Evolutionary conservation across 2,797 vertebrate genomes (phyloP), one percentile per base, ranked within the genome.

Genomic region (Euthynnus affinis): DNA sequence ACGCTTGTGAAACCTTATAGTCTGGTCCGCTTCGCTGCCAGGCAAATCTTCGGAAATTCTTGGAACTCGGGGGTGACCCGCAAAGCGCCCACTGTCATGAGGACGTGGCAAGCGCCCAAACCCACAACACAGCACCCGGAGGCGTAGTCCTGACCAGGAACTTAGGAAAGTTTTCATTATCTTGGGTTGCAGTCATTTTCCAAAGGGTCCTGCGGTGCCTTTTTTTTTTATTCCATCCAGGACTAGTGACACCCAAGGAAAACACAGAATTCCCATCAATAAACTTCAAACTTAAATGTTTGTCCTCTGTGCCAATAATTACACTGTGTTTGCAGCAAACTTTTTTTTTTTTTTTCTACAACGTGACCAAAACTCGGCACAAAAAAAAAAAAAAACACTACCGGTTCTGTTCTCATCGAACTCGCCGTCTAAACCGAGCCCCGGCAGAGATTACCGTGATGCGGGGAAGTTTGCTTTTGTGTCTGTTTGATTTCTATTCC

Each of bases 401-500:
- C 5, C 12, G 64, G 23, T 63, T 80, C 71, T 65, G 20, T 40
- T 61, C 48, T 59, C 58, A 71, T 85, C 68, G 68, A 76, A 76
- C 78, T 83, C 40, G 29, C 52, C 64, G 25, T 83, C 75, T 68
- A 9, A 82, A 60, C 74, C 2, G 32, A 61, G 72, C 62, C 29
- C 62, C 29, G 29, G 61, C 61, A 32, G 80, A 88, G 78, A 86
- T 88, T 71, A 69, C 63, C 2, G 3, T 71, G 72, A 88, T 73
- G 66, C 70, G 25, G 68, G 68, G 77, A 90, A 84, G 84, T 92
- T 89, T 91, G 76, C 81, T 88, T 88, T 87, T 87, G 78, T 84
- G 88, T 77, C 48, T 3, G 40, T 91, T 88, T 91, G 90, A 89
- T 91, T 92, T 89, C 83, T 85, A 81, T 88, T 88, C 83, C 20